phyloP scores from a whole-genome alignment of 2,888 invertebrate species.

The Rapana venosa region DNA sequence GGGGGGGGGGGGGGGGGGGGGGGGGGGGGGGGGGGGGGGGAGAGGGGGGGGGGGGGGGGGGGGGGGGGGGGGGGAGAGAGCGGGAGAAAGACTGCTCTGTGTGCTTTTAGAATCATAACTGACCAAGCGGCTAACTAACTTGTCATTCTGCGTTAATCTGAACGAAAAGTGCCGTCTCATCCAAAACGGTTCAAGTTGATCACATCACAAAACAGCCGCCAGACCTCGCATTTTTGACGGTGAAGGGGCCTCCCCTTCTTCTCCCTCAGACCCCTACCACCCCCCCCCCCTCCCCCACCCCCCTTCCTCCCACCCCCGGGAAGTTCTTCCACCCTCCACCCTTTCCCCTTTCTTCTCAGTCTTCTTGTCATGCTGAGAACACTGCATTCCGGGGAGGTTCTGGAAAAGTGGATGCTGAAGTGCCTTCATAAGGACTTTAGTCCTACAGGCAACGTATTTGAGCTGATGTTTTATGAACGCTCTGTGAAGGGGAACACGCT shows the following conservation, averaged over 20 bases:
- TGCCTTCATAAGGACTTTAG: not conserved
- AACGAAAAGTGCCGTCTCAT: too few relatives aligned
- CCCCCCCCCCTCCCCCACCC: not conserved
- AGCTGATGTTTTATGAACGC: not conserved
- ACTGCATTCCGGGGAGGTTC: not conserved
- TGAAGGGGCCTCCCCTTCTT: not conserved
- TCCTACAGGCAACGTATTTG: not conserved
- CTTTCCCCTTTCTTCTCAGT: not conserved
- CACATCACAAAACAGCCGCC: too few relatives aligned
- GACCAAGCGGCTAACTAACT: too few relatives aligned
- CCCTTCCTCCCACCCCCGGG: not conserved
- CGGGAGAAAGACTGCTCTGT: too few relatives aligned
- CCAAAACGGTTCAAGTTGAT: too few relatives aligned
- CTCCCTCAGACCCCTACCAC: not conserved
- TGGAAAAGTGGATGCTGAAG: not conserved
- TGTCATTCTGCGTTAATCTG: too few relatives aligned
- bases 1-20: too few relatives aligned
- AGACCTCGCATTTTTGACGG: not conserved
- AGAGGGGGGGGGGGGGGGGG: too few relatives aligned
- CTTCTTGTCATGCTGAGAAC: not conserved
- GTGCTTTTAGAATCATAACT: too few relatives aligned
- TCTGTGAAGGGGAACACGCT: not conserved
- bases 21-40: too few relatives aligned
- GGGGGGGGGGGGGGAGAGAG: too few relatives aligned
- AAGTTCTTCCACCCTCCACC: not conserved